Base-by-base conservation (phyloP, 2,888 invertebrate species). In the Criorhina ranunculi region DNA sequence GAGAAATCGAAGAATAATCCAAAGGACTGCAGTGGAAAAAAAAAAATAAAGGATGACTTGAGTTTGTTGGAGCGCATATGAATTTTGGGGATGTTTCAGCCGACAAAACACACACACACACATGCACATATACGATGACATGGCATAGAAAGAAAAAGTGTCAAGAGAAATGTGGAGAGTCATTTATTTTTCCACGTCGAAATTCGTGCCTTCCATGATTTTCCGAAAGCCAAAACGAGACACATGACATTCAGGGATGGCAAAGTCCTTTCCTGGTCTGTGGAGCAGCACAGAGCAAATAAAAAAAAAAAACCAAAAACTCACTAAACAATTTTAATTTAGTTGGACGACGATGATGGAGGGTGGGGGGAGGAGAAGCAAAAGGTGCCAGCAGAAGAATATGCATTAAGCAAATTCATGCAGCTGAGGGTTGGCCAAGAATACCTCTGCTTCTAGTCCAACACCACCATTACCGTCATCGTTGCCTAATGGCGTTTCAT, bases 311-410 rank as follows among this genome's bases (percentile, higher is more conserved):
- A 60, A 29, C 49, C 37, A 57, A 35, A 64, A 79, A 78, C 77
- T 78, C 78, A 83, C 82, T 83, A 83, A 83, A 79, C 79, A 83
- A 79, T 83, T 78, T 80, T 85, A 85, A 85, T 85, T 85, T 80
- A 80, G 80, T 67, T 64, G 44, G 46, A 64, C 57, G 64, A 70
- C 15, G 15, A 37, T 9, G 37, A 78, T 29, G 40, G 49, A 17
- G 19, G 15, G 5, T 9, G 8, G 9, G 33, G 44, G 5, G 4
- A 12, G 44, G 53, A 24, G 46, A 46, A 37, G 11, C 19, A 62
- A 67, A 73, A 67, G 72, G 77, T 77, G 72, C 72, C 40, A 33
- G 64, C 9, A 75, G 62, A 33, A 64, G 55, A 76, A 80, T 46
- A 66, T 85, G 60, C 79, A 85, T 80, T 76, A 70, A 80, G 64